These are phyloP conservation scores for Apamea monoglypha DNA, from an alignment of 2,888 invertebrate species.

Conservation along the genomic window DNA sequence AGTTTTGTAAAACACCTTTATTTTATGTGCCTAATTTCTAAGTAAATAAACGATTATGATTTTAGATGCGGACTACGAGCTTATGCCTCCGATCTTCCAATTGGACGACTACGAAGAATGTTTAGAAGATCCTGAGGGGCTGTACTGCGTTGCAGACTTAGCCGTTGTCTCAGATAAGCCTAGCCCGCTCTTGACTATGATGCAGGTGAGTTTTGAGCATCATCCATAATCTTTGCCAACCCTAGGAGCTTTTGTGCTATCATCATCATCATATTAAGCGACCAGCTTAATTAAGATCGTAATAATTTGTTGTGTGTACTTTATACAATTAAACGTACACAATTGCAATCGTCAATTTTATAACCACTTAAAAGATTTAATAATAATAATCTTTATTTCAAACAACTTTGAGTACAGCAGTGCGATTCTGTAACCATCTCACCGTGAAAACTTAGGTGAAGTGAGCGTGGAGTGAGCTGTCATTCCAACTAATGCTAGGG, in stretches of 20 bases:
- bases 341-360: not conserved
- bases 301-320: not conserved
- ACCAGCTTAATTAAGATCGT: not conserved
- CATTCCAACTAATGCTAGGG: too few species aligned
- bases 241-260: too few species aligned
- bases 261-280: not conserved
- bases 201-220: conserved; percentile 62
- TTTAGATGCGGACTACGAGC: conserved; percentile 59
- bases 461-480: too few species aligned
- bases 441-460: too few species aligned
- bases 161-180: conserved; percentile 65
- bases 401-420: too few species aligned
- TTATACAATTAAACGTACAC: not conserved
- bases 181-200: conserved; percentile 61
- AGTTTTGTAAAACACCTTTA: too few species aligned
- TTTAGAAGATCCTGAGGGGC: conserved; percentile 47
- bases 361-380: not conserved
- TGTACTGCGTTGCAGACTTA: conserved; percentile 67
- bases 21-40: too few species aligned
- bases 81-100: conserved; percentile 67
- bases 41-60: too few species aligned
- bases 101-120: conserved; percentile 70
- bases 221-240: not conserved
- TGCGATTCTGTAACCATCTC: too few species aligned
- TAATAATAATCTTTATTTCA: too few species aligned